These are phyloP conservation scores for Tupaia tana DNA, from an alignment of 2,113 vertebrate genomes.

Conservation along the genomic window DNA sequence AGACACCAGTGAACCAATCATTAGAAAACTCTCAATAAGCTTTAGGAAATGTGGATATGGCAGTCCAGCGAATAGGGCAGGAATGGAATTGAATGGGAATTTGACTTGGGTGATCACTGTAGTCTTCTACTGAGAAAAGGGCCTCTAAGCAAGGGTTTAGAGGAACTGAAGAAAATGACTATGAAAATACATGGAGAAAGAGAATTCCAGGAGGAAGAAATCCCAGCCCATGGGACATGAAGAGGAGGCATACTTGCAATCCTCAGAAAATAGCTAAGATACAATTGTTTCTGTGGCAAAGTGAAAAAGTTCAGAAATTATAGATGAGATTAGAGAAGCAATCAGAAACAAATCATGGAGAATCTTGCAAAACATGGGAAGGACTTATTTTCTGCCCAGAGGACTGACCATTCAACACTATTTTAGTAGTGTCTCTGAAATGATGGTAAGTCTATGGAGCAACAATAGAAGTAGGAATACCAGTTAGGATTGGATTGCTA, in stretches of 20 bases:
- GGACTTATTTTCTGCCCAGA: background rate
- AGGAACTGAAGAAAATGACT: background rate
- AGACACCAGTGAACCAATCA: background rate
- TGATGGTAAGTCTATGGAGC: background rate
- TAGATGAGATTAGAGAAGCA: conserved; percentile 18
- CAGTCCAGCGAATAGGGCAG: background rate
- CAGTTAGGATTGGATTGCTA: background rate
- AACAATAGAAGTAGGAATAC: background rate
- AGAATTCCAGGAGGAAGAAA: background rate
- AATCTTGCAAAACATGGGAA: background rate
- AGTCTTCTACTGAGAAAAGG: background rate
- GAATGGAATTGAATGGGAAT: background rate
- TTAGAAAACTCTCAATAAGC: background rate
- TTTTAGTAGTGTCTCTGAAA: background rate
- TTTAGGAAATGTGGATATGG: background rate
- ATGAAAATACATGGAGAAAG: background rate
- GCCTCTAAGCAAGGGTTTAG: background rate
- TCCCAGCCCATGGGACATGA: background rate
- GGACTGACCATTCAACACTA: background rate
- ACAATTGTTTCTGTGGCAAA: background rate
- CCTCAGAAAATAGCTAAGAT: background rate
- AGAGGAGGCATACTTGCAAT: background rate
- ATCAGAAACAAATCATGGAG: background rate
- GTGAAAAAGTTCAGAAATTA: background rate
- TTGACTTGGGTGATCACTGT: background rate